These are phyloP conservation scores for Poeciliopsis prolifica DNA, from an alignment of 2,113 vertebrate species.

Conservation along the genomic window DNA sequence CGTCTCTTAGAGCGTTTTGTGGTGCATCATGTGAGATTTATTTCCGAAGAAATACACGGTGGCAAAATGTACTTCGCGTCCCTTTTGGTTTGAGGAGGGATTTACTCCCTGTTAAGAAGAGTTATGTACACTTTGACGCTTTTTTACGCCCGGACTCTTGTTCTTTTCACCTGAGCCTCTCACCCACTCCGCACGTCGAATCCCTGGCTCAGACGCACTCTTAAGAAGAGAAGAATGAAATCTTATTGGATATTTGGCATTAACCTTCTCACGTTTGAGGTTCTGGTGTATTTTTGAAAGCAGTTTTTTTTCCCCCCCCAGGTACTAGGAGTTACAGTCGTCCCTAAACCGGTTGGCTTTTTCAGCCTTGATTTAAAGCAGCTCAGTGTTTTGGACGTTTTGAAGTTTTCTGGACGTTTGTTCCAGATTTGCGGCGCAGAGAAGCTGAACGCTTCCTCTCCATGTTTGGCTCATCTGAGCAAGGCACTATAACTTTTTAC, in stretches of 20 bases:
- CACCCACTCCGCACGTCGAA: conserved; percentile 77
- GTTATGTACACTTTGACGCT: conserved; percentile 78
- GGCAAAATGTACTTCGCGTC: conserved; percentile 76
- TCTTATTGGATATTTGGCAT: conserved; percentile 18
- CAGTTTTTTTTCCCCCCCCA: no score
- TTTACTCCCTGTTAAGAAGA: conserved; percentile 80
- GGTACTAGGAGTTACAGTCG: no score
- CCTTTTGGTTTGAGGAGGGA: conserved; percentile 76
- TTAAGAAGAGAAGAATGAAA: conserved; percentile 39
- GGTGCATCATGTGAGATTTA: conserved; percentile 82
- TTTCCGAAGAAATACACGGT: conserved; percentile 79
- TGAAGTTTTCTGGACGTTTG: no score
- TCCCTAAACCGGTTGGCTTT: no score
- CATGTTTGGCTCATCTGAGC: no score
- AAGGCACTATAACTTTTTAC: no score
- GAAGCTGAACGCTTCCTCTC: no score
- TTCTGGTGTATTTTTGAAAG: neutral
- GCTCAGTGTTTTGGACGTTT: no score
- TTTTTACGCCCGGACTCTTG: conserved; percentile 68
- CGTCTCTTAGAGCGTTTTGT: conserved; percentile 74
- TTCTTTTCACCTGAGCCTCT: conserved; percentile 66
- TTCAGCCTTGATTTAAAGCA: no score
- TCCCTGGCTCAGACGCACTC: conserved; percentile 59
- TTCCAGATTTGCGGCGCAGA: no score
- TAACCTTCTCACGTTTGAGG: neutral